Conservation (phyloP, 2,113 vertebrate species). For the Ophthalmolycus amberensis region DNA sequence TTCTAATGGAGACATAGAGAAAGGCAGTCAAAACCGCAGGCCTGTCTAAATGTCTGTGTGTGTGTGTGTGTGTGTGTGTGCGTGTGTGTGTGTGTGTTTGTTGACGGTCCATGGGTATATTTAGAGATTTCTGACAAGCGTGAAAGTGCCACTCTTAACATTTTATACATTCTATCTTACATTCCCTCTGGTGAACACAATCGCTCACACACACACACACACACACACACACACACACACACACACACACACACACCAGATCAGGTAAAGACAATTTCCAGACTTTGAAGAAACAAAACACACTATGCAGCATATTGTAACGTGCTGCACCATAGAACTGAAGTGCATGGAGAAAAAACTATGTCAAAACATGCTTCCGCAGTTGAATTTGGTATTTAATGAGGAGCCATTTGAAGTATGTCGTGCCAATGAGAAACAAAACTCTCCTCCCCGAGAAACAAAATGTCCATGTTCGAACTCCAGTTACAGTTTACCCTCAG, state of each 20-base stretch:
- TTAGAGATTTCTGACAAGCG: constrained; percentile 82
- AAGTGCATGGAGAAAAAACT: background rate
- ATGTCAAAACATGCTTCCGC: background rate
- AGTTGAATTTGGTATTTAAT: background rate
- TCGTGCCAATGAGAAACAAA: background rate
- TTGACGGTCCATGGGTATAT: constrained; percentile 72
- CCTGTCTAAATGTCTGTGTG: constrained; percentile 34
- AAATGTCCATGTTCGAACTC: constrained; percentile 19
- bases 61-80: background rate
- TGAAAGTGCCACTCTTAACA: constrained; percentile 81
- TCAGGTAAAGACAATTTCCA: constrained; percentile 12
- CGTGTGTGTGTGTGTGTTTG: background rate
- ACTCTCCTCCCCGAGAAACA: constrained; percentile 33
- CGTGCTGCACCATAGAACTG: background rate
- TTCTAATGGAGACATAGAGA: constrained; percentile 62
- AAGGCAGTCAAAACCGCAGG: constrained; percentile 58
- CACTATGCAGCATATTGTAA: background rate
- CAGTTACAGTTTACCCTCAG: constrained; percentile 25
- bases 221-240: constrained; percentile 12
- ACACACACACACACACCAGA: constrained; percentile 43
- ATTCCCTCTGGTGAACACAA: constrained; percentile 50
- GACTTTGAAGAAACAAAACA: background rate
- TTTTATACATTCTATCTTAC: constrained; percentile 57
- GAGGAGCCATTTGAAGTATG: background rate
- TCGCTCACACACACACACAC: constrained; percentile 1